Evolutionary conservation across 2,113 vertebrate species (phyloP).

Genomic region (Ptyas mucosa): DNA sequence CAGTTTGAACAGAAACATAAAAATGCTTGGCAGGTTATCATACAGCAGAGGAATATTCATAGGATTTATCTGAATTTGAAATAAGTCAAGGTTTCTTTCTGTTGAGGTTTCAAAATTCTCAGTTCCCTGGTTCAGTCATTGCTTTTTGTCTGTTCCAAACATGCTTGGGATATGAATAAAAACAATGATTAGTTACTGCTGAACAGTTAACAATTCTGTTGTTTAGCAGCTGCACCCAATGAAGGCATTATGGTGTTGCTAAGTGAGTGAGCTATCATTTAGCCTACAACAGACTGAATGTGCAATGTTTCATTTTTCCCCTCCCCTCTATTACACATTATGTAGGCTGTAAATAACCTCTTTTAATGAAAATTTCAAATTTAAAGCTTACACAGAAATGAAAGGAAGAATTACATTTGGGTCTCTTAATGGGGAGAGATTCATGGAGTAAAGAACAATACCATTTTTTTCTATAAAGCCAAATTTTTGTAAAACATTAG

Average conservation of each 20-base stretch:
- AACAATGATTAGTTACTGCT: too few species aligned
- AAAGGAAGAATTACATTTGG: neutral
- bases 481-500: neutral
- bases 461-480: neutral
- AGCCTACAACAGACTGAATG: neutral
- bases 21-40: neutral
- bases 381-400: neutral
- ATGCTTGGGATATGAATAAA: neutral
- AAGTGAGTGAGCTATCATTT: neutral
- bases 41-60: neutral
- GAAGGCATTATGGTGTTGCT: neutral
- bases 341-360: neutral
- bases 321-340: neutral
- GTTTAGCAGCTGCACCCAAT: neutral
- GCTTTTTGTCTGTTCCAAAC: neutral
- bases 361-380: slow-evolving; percentile 2
- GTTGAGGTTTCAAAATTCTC: neutral
- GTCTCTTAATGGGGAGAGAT: neutral
- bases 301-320: neutral
- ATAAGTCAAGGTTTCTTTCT: neutral
- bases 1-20: neutral
- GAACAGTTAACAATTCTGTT: neutral
- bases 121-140: neutral
- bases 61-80: neutral
- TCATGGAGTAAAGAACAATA: neutral